These are phyloP conservation scores for Microtus ochrogaster DNA, from an alignment of 2,113 vertebrate species.

Conservation along the genomic window DNA sequence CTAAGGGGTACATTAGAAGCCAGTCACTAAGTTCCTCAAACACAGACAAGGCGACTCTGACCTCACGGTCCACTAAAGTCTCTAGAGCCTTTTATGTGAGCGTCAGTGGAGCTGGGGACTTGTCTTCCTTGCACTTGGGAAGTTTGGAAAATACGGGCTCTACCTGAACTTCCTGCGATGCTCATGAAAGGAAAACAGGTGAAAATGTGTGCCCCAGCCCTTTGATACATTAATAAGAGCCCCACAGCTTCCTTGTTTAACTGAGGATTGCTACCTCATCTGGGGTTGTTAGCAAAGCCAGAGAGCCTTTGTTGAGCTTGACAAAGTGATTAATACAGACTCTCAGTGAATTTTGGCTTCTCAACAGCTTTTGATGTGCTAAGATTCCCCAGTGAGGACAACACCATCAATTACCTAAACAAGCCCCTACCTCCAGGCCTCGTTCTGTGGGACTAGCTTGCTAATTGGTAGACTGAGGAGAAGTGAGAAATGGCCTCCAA, in stretches of 20 bases:
- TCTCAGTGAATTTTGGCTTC: slow-evolving; percentile 68
- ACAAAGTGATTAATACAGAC: slow-evolving; percentile 78
- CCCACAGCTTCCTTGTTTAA: slow-evolving; percentile 56
- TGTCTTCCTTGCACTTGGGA: background rate
- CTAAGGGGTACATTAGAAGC: background rate
- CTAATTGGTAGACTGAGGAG: background rate
- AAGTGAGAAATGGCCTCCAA: background rate
- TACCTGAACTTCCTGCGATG: background rate
- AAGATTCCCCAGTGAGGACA: slow-evolving; percentile 67
- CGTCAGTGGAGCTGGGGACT: background rate
- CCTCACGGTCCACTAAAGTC: background rate
- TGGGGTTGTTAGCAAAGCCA: slow-evolving; percentile 71
- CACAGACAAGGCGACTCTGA: background rate
- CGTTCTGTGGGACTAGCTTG: background rate
- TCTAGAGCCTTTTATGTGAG: background rate
- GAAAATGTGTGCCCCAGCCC: background rate
- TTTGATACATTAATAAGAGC: slow-evolving; percentile 72
- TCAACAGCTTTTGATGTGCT: slow-evolving; percentile 71
- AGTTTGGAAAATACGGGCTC: background rate
- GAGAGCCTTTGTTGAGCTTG: slow-evolving; percentile 69
- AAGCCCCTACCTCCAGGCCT: slow-evolving; percentile 43
- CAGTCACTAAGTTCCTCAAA: background rate
- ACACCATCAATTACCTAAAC: slow-evolving; percentile 67
- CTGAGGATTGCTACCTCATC: slow-evolving; percentile 62
- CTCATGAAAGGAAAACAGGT: background rate